Base-by-base conservation (phyloP, 2,888 invertebrate species). In the Acrocyrtus sp. region DNA sequence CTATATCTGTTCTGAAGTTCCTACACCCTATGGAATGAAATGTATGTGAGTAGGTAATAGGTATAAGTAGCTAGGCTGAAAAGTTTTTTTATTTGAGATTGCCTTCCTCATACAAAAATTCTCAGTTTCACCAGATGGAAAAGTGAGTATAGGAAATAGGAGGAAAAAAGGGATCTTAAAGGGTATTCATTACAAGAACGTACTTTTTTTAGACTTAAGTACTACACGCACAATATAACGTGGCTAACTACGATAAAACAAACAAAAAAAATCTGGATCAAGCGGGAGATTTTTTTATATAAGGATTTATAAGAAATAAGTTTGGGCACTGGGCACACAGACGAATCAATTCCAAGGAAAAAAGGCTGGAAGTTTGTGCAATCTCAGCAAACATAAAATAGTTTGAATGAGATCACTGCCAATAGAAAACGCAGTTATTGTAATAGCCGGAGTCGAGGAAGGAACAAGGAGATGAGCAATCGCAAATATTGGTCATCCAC, bases 401-500 rank as follows among this genome's bases (percentile, higher is more conserved):
- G 57, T n/a, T 57, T 57, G 57, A 57, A 57, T 57, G 43, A 45
- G 57, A 57, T 43, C 43, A 57, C 24, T n/a, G n/a, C n/a, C n/a
- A n/a, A n/a, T n/a, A n/a, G n/a, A n/a, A n/a, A n/a, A n/a, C n/a
- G n/a, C n/a, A n/a, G n/a, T n/a, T n/a, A n/a, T n/a, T n/a, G n/a
- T n/a, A n/a, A n/a, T n/a, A n/a, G n/a, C n/a, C n/a, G n/a, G n/a
- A n/a, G n/a, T n/a, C n/a, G n/a, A n/a, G n/a, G n/a, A n/a, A n/a
- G n/a, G n/a, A n/a, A n/a, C 17, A 47, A 47, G 8, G 47, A 43
- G 17, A 56, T 56, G 56, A 66, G 57, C 69, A 45, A 54, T 69
- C 61, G 61, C 47, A 67, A 48, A 27, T 56, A 62, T 41, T 56
- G 62, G 69, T 61, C 69, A 69, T 68, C 54, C 24, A 47, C 58